A percentile compares a stretch with the other conserved stretches of the same genome.
Conservation (phyloP, 2,113 vertebrate genomes). For the Oriolus oriolus region DNA sequence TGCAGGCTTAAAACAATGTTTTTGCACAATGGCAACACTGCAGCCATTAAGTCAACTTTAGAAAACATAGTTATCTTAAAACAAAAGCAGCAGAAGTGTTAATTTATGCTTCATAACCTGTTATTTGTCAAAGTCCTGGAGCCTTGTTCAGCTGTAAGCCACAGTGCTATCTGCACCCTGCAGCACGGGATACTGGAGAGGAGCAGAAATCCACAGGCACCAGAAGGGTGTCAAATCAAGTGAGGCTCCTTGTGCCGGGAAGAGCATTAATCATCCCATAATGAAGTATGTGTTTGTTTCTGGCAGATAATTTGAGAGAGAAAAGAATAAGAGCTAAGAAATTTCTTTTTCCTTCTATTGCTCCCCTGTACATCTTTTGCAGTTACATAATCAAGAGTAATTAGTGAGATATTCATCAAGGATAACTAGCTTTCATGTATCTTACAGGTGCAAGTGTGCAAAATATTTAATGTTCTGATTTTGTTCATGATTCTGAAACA, state of each 20-base stretch:
- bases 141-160: background rate
- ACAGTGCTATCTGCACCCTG: background rate
- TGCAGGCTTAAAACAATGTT: background rate
- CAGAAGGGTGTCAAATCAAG: background rate
- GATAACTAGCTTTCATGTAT: background rate
- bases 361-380: background rate
- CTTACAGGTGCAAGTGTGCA: background rate
- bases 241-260: background rate
- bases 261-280: background rate
- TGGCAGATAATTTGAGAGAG: background rate
- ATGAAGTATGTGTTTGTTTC: background rate
- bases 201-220: background rate
- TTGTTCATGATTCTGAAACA: background rate
- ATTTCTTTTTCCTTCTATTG: background rate
- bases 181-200: background rate
- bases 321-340: background rate
- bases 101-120: background rate
- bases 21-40: background rate
- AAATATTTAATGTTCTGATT: background rate
- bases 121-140: background rate
- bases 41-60: background rate
- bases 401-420: background rate
- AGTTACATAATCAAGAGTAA: background rate
- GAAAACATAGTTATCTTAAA: background rate
- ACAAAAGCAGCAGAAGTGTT: background rate